Conservation (phyloP, 2,888 invertebrate species). For the Agonum fuliginosum region DNA sequence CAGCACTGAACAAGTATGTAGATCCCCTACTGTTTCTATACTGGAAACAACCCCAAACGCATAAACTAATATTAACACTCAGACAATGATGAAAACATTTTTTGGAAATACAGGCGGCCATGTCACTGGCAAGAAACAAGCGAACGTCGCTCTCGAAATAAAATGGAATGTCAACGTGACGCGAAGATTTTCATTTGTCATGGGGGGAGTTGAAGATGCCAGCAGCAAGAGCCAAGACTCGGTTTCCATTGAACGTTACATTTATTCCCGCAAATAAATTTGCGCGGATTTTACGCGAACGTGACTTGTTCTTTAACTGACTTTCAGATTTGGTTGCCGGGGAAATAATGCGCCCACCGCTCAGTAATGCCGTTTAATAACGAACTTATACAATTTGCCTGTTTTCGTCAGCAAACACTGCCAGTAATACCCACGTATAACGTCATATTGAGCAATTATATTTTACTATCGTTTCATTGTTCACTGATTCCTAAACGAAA, state of each 20-base stretch:
- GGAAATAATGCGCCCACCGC: too few relatives aligned
- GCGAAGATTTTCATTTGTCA: constrained; percentile 59
- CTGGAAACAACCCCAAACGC: not conserved
- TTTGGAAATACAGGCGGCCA: not conserved
- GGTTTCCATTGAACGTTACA: constrained; percentile 55
- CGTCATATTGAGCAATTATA: not conserved
- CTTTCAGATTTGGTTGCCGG: not conserved
- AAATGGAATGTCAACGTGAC: constrained; percentile 57
- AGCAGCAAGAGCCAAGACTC: constrained; percentile 12
- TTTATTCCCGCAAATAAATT: constrained; percentile 52
- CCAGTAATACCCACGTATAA: not conserved
- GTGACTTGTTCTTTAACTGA: constrained; percentile 58
- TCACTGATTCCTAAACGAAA: too few relatives aligned
- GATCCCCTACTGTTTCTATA: too few relatives aligned
- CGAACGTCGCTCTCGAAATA: constrained; percentile 45
- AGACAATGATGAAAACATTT: not conserved
- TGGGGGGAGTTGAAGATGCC: constrained; percentile 39
- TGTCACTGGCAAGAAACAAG: constrained; percentile 50
- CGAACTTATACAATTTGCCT: constrained; percentile 24
- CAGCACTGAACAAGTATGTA: not conserved
- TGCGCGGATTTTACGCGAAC: constrained; percentile 55
- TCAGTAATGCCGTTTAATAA: constrained; percentile 31
- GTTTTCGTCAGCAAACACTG: constrained; percentile 14
- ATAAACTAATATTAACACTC: not conserved
- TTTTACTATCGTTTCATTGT: not conserved